Conservation (phyloP, 2,113 vertebrate species). For the Crotalus horridus region DNA sequence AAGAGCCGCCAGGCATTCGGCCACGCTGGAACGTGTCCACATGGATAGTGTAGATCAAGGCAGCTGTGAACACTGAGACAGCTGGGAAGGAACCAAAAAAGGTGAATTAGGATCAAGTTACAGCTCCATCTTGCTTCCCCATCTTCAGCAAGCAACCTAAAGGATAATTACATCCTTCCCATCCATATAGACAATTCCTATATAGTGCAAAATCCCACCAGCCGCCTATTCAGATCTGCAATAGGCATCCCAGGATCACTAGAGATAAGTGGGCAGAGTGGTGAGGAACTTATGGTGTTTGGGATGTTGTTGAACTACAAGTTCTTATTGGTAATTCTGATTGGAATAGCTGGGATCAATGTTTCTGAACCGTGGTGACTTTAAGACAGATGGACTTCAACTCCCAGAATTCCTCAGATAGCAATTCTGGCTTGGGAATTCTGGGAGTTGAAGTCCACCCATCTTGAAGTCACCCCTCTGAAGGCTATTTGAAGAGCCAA, state of each 20-base stretch:
- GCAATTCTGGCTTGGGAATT: not conserved
- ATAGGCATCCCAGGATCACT: not conserved
- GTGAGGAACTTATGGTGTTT: not conserved
- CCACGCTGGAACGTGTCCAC: constrained; percentile 69
- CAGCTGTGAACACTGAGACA: constrained; percentile 74
- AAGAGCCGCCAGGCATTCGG: constrained; percentile 67
- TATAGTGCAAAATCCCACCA: not conserved
- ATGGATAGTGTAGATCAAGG: constrained; percentile 81
- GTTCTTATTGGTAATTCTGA: not conserved
- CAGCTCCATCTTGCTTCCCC: not conserved
- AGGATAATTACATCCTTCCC: not conserved
- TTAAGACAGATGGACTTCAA: not conserved
- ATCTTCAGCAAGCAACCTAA: not conserved
- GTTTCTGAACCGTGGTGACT: not conserved
- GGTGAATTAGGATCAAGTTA: not conserved
- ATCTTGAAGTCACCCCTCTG: not conserved
- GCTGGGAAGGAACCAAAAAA: constrained; percentile 57
- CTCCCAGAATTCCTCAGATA: not conserved
- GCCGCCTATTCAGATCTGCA: not conserved
- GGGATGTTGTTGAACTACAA: not conserved
- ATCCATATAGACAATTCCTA: not conserved
- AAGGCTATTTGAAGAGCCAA: not conserved
- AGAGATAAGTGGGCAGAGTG: not conserved
- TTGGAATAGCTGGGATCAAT: not conserved
- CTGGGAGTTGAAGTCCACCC: not conserved